Evolutionary conservation across 2,797 vertebrate genomes (phyloP), one percentile per base, ranked within the genome.

Genomic region (Neosilurus hyrtlii): DNA sequence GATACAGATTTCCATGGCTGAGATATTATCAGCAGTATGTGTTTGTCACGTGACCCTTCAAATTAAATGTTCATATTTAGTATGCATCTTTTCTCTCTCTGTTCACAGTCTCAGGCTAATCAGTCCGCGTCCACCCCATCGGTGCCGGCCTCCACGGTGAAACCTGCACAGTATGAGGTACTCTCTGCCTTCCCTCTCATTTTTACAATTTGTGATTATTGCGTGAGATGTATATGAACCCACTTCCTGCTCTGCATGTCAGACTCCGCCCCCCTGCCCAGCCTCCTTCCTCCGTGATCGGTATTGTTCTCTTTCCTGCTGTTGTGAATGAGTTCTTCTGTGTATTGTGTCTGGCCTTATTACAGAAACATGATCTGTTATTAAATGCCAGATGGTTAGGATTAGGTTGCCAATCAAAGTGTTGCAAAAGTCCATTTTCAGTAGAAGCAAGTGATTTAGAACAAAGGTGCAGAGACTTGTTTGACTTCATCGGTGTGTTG

Each of bases 161-260:
- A 92, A 83, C 90, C 93, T 80, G 88, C 93, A 61, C 88, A 93
- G 88, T 90, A 89, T 37, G 93, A 95, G 94, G 94, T 95, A 94
- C 74, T 51, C 14, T 68, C 14, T 80, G 22, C 56, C 9, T 49
- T 16, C 15, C 35, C 12, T 49, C 15, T 67, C 7, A 9, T 43
- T 73, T 84, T 10, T 37, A 43, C 22, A 16, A 4, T 26, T 8
- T 71, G 2, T 54, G 24, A n/a, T 9, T 54, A 18, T 52, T 56
- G 49, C 35, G 8, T 24, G 37, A 72, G n/a, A 18, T 22, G 8
- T 71, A 6, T 43, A n/a, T 49, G 10, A 56, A 24, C n/a, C n/a
- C 26, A 26, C 52, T 43, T 51, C 49, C 62, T 57, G 49, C n/a
- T 66, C 35, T 51, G 22, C 49, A 4, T 57, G 11, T 20, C 43